Percentiles rank a stretch among this genome's conserved stretches.
phyloP scores from a whole-genome alignment of 2,113 vertebrate genomes.

The Hemicordylus capensis region DNA sequence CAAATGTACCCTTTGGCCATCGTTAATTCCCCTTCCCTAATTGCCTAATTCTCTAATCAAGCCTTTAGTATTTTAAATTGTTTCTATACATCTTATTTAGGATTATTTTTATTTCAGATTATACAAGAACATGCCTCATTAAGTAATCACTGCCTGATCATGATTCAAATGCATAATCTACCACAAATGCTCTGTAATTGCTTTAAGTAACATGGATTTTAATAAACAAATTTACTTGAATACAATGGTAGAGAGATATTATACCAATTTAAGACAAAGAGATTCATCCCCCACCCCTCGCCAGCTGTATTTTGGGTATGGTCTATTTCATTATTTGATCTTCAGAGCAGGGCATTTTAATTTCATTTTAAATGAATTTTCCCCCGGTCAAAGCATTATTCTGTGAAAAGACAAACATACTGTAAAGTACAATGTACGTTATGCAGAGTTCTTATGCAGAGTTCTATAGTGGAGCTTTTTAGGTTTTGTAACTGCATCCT shows the following conservation, averaged over 20 bases:
- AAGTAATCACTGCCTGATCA: neutral
- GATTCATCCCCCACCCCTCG: neutral
- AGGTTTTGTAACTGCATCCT: no score
- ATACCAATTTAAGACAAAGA: neutral
- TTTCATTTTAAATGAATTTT: neutral
- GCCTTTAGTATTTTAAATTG: slow-evolving; percentile 5
- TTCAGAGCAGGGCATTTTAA: neutral
- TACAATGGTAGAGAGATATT: neutral
- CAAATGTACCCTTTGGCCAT: slow-evolving; percentile 30
- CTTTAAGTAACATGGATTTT: slow-evolving; percentile 18
- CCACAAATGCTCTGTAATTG: slow-evolving; percentile 2
- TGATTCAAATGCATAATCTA: slow-evolving; percentile 35
- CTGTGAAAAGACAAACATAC: neutral
- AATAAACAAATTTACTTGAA: slow-evolving; percentile 4
- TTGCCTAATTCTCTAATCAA: neutral
- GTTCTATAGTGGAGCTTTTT: no score
- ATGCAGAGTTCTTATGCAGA: neutral
- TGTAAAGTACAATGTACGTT: neutral
- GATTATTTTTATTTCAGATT: slow-evolving; percentile 33
- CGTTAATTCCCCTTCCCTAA: slow-evolving; percentile 20
- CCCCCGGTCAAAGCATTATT: neutral
- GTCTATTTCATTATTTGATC: neutral
- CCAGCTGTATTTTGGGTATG: neutral
- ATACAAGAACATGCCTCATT: neutral
- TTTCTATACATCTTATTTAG: slow-evolving; percentile 36